Conservation (phyloP, 37 sponge, comb jelly and placozoan species). For the Aplysina aerophoba region DNA sequence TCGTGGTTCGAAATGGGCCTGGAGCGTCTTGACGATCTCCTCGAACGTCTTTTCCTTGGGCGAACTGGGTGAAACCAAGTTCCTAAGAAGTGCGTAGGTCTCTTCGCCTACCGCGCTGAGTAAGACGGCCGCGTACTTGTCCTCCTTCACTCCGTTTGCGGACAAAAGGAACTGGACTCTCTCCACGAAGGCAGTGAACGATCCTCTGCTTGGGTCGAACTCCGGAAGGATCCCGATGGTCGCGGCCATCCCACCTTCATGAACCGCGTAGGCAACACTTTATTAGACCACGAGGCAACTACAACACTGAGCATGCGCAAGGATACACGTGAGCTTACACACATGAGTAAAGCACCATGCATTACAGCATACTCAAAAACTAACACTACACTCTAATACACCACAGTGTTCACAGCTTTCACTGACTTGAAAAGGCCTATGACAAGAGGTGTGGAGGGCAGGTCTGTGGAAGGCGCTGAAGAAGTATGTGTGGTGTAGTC, state of each 20-base stretch:
- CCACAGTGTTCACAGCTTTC: too few species aligned
- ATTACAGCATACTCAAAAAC: too few species aligned
- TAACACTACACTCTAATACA: too few species aligned
- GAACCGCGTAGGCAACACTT: too few species aligned
- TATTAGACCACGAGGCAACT: too few species aligned
- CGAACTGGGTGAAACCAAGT: neutral
- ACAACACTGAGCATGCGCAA: too few species aligned
- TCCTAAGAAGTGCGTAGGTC: conserved; percentile 2
- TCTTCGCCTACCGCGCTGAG: conserved; percentile 10
- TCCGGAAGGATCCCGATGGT: conserved; percentile 12
- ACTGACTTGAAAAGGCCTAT: too few species aligned
- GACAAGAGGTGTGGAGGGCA: too few species aligned
- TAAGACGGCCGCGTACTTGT: neutral
- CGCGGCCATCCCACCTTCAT: neutral
- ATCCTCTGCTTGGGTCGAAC: conserved; percentile 26
- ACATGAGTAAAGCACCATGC: too few species aligned
- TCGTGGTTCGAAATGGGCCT: neutral
- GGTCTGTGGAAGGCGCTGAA: too few species aligned
- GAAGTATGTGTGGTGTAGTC: too few species aligned
- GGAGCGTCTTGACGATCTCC: neutral
- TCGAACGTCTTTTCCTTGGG: conserved; percentile 11
- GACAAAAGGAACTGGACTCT: neutral
- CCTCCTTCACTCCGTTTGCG: conserved; percentile 31
- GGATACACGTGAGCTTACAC: too few species aligned
- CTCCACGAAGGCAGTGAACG: conserved; percentile 25